phyloP scores from a whole-genome alignment of 2,888 invertebrate species.

The Andrena bucephala region DNA sequence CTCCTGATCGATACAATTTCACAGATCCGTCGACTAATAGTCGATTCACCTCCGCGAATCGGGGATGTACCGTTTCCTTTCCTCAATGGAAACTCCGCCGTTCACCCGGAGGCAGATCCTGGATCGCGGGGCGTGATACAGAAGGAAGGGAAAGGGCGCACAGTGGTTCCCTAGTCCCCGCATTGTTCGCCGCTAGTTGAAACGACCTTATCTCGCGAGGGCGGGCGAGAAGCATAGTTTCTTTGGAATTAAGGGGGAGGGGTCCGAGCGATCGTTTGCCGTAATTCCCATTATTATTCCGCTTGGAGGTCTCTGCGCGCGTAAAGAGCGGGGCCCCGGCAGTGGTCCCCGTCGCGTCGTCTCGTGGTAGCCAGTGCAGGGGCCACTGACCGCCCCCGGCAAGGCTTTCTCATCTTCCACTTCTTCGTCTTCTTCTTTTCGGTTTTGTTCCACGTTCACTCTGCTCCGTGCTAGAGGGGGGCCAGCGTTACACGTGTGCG shows the following conservation, averaged over 20 bases:
- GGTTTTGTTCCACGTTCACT: slow-evolving; percentile 58
- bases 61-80: not conserved
- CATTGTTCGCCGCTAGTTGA: not conserved
- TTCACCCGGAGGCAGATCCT: not conserved
- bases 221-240: slow-evolving; percentile 25
- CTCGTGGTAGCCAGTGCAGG: slow-evolving; percentile 78
- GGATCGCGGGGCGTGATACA: not conserved
- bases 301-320: slow-evolving; percentile 46
- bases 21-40: not conserved
- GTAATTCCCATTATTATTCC: slow-evolving; percentile 78
- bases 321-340: slow-evolving; percentile 48
- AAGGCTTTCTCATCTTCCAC: slow-evolving; percentile 79
- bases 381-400: slow-evolving; percentile 85
- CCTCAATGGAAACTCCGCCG: not conserved
- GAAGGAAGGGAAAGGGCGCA: not conserved
- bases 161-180: slow-evolving; percentile 5
- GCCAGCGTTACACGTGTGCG: slow-evolving; percentile 23
- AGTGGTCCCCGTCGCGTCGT: slow-evolving; percentile 48
- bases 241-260: not conserved
- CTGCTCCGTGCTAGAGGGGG: not conserved
- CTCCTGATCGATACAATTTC: too few species aligned
- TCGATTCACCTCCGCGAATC: not conserved
- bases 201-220: not conserved
- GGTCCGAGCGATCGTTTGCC: slow-evolving; percentile 28
- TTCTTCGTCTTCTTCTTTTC: slow-evolving; percentile 66